Evolutionary conservation across 1,140 invertebrate species (phyloP).

Genomic region (Daktulosphaira vitifoliae): DNA sequence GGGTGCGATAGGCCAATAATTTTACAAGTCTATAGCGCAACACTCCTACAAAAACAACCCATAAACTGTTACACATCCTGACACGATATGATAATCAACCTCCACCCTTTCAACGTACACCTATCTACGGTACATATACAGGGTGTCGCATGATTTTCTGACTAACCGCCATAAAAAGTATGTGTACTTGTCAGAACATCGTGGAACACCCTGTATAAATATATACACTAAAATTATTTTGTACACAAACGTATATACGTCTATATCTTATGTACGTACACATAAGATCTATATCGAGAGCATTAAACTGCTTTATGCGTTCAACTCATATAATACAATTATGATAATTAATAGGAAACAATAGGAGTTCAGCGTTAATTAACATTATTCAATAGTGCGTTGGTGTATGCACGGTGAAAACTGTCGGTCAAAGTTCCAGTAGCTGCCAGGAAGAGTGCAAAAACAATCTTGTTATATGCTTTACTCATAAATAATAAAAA

Average conservation of each 20-base stretch:
- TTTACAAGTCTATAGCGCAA: slow-evolving; percentile 24
- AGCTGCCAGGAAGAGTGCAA: background rate
- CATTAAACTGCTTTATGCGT: slow-evolving; percentile 12
- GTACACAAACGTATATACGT: background rate
- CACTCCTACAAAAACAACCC: slow-evolving; percentile 27
- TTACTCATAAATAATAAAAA: too few species aligned
- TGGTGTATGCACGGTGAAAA: background rate
- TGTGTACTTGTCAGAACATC: too few species aligned
- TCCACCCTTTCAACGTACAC: background rate
- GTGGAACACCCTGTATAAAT: too few species aligned
- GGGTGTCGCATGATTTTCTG: too few species aligned
- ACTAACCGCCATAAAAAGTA: too few species aligned
- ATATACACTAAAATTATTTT: too few species aligned
- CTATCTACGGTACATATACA: background rate
- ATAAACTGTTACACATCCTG: slow-evolving; percentile 28
- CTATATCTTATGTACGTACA: background rate
- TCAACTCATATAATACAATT: slow-evolving; percentile 13
- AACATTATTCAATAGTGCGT: slow-evolving; percentile 20
- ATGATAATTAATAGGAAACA: slow-evolving; percentile 32
- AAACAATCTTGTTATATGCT: too few species aligned
- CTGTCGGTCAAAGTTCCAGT: slow-evolving; percentile 32
- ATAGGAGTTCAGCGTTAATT: slow-evolving; percentile 21
- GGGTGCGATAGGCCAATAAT: slow-evolving; percentile 20
- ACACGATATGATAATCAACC: slow-evolving; percentile 27
- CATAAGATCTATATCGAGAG: background rate